phyloP scores from a whole-genome alignment of 2,888 invertebrate species.

The Actias luna region DNA sequence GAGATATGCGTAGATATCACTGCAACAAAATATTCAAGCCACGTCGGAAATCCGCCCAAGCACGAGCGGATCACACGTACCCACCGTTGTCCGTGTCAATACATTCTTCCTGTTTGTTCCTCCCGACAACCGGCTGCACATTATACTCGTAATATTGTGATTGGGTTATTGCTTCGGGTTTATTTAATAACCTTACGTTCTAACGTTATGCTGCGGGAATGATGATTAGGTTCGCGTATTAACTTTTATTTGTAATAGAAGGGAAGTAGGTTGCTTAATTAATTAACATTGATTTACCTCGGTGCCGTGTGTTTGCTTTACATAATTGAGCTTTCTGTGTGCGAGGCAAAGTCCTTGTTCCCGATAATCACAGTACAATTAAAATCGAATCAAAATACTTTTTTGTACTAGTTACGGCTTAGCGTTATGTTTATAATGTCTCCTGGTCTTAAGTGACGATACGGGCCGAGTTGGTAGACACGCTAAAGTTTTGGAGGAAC shows the following conservation, averaged over 20 bases:
- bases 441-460: no score
- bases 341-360: no score
- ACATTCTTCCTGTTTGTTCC: not conserved
- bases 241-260: not conserved
- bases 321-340: not conserved
- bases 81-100: not conserved
- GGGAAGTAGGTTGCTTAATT: not conserved
- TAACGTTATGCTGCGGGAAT: conserved; percentile 3
- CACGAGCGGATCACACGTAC: conserved; percentile 6
- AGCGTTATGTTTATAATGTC: no score
- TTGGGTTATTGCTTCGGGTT: conserved; percentile 10
- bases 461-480: no score
- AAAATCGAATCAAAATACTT: no score
- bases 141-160: conserved; percentile 4
- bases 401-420: no score
- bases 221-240: conserved; percentile 1
- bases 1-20: not conserved
- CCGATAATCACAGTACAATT: no score
- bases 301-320: not conserved
- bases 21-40: not conserved
- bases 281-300: not conserved
- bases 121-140: conserved; percentile 2
- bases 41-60: conserved; percentile 1
- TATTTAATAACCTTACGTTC: conserved; percentile 9
- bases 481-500: no score